A percentile compares a stretch with the other conserved stretches of the same genome.
These are phyloP conservation scores for Apodemia hepburni DNA, from an alignment of 2,888 invertebrate species.

Conservation along the genomic window DNA sequence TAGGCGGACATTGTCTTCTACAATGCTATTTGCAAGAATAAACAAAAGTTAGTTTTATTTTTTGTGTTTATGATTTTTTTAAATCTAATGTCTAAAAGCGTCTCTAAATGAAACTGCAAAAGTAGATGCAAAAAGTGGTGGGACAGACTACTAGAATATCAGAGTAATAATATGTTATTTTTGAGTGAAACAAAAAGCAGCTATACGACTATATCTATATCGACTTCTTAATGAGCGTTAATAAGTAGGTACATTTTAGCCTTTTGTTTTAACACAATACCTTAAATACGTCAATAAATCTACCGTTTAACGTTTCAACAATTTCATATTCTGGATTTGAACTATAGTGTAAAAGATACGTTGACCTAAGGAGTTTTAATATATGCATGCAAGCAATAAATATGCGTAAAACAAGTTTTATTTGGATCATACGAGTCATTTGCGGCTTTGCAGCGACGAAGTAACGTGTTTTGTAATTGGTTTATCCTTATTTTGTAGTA, in stretches of 20 bases:
- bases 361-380: constrained; percentile 4
- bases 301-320: not conserved
- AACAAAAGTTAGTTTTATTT: too few relatives aligned
- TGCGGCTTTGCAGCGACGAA: not conserved
- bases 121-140: too few relatives aligned
- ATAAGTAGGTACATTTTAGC: not conserved
- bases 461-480: not conserved
- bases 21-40: too few relatives aligned
- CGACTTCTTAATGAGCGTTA: not conserved
- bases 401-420: constrained; percentile 5
- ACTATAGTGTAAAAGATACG: not conserved
- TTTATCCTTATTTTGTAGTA: constrained; percentile 11
- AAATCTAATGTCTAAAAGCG: too few relatives aligned
- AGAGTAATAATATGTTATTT: too few relatives aligned
- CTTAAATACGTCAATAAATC: not conserved
- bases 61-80: too few relatives aligned
- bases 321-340: not conserved
- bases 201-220: not conserved
- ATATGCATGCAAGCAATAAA: constrained; percentile 2
- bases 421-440: not conserved
- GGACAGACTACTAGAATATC: not conserved
- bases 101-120: too few relatives aligned
- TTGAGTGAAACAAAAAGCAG: not conserved
- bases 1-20: too few relatives aligned
- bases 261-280: not conserved